Percentiles rank a stretch among this genome's conserved stretches.
phyloP scores from a whole-genome alignment of 1,140 invertebrate genomes.

The Carposina sasakii region DNA sequence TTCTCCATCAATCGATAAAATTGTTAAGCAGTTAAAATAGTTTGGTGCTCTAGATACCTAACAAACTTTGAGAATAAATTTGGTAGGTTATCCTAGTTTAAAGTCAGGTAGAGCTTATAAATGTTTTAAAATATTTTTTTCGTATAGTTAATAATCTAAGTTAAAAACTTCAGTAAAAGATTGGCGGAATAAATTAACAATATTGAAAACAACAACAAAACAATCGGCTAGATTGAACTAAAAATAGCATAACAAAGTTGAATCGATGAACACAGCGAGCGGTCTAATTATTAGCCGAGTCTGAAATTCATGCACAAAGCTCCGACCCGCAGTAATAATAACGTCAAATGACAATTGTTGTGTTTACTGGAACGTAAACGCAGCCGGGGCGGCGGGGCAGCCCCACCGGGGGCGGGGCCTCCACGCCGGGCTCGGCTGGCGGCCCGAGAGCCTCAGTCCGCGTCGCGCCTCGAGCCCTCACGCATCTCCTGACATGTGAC shows the following conservation, averaged over 20 bases:
- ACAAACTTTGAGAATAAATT: no score
- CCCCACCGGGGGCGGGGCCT: constrained; percentile 34
- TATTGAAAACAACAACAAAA: constrained; percentile 14
- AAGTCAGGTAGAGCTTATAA: no score
- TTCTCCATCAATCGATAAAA: no score
- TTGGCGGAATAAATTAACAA: no score
- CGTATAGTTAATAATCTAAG: no score
- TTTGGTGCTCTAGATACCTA: no score
- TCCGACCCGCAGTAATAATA: constrained; percentile 70
- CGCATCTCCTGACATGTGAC: constrained; percentile 64
- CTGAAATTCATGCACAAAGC: constrained; percentile 72
- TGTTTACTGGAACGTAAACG: constrained; percentile 72
- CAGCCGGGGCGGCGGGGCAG: constrained; percentile 27
- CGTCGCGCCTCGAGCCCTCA: constrained; percentile 45
- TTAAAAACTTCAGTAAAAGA: no score
- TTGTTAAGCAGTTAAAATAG: no score
- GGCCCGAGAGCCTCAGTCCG: constrained; percentile 30
- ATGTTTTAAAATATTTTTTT: no score
- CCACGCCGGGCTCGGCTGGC: constrained; percentile 21
- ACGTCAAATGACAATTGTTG: constrained; percentile 72
- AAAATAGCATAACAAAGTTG: constrained; percentile 61
- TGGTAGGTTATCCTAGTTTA: no score
- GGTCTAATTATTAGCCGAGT: constrained; percentile 68
- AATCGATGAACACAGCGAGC: constrained; percentile 54
- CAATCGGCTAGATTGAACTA: constrained; percentile 27